A percentile compares a stretch with the other conserved stretches of the same genome.
Evolutionary conservation across 2,888 invertebrate species (phyloP).

Genomic region (Clunio marinus): DNA sequence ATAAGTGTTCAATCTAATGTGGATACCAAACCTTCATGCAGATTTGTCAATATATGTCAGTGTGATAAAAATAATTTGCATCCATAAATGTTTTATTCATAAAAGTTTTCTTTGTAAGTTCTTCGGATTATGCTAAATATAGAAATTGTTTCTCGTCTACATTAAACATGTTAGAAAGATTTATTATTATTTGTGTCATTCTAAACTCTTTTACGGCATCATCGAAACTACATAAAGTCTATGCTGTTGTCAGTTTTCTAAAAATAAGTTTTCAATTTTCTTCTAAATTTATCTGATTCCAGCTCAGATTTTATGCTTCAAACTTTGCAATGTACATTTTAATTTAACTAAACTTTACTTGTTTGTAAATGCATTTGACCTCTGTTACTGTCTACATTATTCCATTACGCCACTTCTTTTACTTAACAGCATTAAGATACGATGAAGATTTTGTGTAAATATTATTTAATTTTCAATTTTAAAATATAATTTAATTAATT

Average conservation of each 20-base stretch:
- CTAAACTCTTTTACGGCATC: neutral
- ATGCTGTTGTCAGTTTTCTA: neutral
- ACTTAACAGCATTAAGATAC: too few relatives aligned
- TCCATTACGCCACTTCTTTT: too few relatives aligned
- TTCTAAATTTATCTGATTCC: constrained; percentile 29
- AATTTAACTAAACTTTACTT: neutral
- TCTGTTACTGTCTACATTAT: too few relatives aligned
- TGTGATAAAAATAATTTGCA: too few relatives aligned
- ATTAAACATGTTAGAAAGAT: too few relatives aligned
- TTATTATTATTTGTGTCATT: neutral
- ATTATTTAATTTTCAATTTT: constrained; percentile 14
- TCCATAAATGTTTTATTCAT: too few relatives aligned
- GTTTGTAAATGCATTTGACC: neutral
- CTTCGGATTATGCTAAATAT: too few relatives aligned
- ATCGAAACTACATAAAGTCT: neutral
- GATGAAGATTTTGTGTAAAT: neutral
- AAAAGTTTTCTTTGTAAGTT: too few relatives aligned
- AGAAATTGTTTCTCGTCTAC: too few relatives aligned
- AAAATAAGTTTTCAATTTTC: constrained; percentile 4
- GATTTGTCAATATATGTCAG: too few relatives aligned
- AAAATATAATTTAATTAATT: constrained; percentile 23
- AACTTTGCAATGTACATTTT: neutral
- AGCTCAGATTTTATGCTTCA: constrained; percentile 33
- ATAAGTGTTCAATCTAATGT: too few relatives aligned
- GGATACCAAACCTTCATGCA: too few relatives aligned